These are phyloP conservation scores for Lordiphosa mommai DNA, from an alignment of 1,140 invertebrate species.

Conservation along the genomic window DNA sequence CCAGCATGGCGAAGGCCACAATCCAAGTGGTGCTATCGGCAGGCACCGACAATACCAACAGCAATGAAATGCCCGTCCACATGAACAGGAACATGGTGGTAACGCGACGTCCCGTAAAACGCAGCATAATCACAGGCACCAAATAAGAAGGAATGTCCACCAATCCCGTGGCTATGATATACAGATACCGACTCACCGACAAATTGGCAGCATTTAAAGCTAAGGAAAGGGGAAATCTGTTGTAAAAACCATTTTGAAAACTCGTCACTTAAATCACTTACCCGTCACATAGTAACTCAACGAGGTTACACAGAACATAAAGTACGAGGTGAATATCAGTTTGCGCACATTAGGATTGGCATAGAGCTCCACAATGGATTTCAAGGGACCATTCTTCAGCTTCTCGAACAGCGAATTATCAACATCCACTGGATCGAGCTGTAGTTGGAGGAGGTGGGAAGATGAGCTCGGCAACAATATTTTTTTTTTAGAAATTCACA, in stretches of 20 bases:
- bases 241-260: no score
- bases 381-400: constrained; percentile 58
- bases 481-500: constrained; percentile 1
- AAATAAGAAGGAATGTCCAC: constrained; percentile 82
- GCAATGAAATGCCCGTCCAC: constrained; percentile 78
- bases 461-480: constrained; percentile 14
- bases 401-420: constrained; percentile 40
- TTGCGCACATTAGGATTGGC: constrained; percentile 60
- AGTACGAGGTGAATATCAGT: constrained; percentile 76
- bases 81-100: constrained; percentile 79
- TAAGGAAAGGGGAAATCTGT: constrained; percentile 13
- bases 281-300: constrained; percentile 81
- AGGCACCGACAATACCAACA: constrained; percentile 80
- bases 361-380: constrained; percentile 66
- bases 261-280: constrained; percentile 15
- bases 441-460: neutral
- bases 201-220: constrained; percentile 81
- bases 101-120: constrained; percentile 78
- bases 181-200: constrained; percentile 80
- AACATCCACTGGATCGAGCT: constrained; percentile 30
- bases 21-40: constrained; percentile 65
- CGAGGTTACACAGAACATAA: constrained; percentile 80
- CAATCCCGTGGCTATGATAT: constrained; percentile 80
- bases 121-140: constrained; percentile 80
- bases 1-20: constrained; percentile 81